A percentile compares a stretch with the other conserved stretches of the same genome.
Evolutionary conservation across 2,797 vertebrate genomes (phyloP).

Genomic region (Esox masquinongy): DNA sequence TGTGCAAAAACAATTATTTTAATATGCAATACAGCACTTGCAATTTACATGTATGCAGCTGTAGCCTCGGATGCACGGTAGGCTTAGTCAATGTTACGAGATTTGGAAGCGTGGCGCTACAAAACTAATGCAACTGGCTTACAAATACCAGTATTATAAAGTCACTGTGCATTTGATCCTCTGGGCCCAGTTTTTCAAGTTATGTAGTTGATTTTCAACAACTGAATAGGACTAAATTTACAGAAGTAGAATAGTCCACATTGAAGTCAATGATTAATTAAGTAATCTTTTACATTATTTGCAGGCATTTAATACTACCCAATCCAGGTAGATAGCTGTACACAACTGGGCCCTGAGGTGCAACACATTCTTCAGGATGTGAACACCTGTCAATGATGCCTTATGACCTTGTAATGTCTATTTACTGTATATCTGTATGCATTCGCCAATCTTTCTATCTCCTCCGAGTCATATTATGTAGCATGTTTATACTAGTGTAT

Average conservation of each 20-base stretch:
- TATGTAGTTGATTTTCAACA: too few species aligned
- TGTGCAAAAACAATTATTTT: not conserved
- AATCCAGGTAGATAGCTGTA: too few species aligned
- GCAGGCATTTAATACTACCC: too few species aligned
- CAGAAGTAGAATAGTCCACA: too few species aligned
- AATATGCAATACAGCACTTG: not conserved
- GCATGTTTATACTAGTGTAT: conserved; percentile 80
- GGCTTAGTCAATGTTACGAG: conserved; percentile 10
- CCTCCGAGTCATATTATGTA: conserved; percentile 81
- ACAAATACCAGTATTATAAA: conserved; percentile 50
- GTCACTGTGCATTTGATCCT: conserved; percentile 66
- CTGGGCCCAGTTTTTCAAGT: too few species aligned
- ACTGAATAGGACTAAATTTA: too few species aligned
- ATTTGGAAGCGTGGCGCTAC: conserved; percentile 10
- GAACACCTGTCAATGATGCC: conserved; percentile 74
- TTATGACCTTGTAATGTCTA: conserved; percentile 64
- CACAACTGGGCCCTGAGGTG: conserved; percentile 39
- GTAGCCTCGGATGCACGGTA: not conserved
- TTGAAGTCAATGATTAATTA: too few species aligned
- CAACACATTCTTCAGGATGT: conserved; percentile 53
- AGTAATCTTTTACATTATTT: too few species aligned
- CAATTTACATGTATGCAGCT: conserved; percentile 40
- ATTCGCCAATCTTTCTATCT: conserved; percentile 60
- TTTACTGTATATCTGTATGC: conserved; percentile 58
- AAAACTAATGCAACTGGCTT: conserved; percentile 45